Conservation (phyloP, 2,113 vertebrate genomes). For the Plectropomus leopardus region DNA sequence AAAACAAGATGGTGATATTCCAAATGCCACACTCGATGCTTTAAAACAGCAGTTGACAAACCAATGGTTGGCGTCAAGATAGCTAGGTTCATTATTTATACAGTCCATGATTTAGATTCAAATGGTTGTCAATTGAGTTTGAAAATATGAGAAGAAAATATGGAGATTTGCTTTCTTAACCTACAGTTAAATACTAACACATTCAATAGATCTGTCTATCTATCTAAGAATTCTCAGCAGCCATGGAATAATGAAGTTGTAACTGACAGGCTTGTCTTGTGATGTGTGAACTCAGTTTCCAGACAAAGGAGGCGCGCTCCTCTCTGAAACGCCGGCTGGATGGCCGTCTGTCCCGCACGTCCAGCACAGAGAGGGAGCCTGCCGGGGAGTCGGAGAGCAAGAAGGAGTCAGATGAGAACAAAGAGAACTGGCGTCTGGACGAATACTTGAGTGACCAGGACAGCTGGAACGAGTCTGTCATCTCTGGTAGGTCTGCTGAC, state of each 20-base stretch:
- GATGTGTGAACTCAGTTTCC: slow-evolving; percentile 86
- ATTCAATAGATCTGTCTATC: too few relatives aligned
- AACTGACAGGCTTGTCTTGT: slow-evolving; percentile 15
- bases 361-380: slow-evolving; percentile 87
- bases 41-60: too few relatives aligned
- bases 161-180: too few relatives aligned
- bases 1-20: too few relatives aligned
- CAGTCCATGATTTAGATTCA: too few relatives aligned
- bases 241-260: background rate
- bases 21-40: too few relatives aligned
- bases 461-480: slow-evolving; percentile 93
- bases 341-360: slow-evolving; percentile 87
- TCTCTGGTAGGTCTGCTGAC: slow-evolving; percentile 89
- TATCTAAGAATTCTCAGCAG: background rate
- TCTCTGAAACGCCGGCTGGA: slow-evolving; percentile 92
- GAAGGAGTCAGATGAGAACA: slow-evolving; percentile 94
- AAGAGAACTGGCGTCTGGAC: slow-evolving; percentile 93
- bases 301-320: slow-evolving; percentile 88
- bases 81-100: too few relatives aligned
- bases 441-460: slow-evolving; percentile 91
- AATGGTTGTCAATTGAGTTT: too few relatives aligned
- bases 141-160: too few relatives aligned
- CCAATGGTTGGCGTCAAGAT: too few relatives aligned
- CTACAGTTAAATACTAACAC: too few relatives aligned
- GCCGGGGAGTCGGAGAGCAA: slow-evolving; percentile 84